phyloP scores from a whole-genome alignment of 2,888 invertebrate genomes.

The Lymantria dispar region DNA sequence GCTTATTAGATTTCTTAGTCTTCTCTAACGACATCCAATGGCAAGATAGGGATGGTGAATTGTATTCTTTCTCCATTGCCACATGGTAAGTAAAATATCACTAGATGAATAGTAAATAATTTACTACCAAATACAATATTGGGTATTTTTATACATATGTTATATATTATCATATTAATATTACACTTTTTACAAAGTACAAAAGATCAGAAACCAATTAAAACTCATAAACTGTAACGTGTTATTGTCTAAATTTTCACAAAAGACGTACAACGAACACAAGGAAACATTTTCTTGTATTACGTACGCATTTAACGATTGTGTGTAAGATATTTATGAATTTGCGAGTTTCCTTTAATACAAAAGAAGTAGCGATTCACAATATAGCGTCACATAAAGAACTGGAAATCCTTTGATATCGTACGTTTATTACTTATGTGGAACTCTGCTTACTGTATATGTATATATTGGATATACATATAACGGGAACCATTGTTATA shows the following conservation, averaged over 20 bases:
- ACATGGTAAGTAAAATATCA: no score
- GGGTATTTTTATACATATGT: no score
- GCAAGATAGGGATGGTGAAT: no score
- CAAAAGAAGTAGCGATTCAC: constrained; percentile 42
- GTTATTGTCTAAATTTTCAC: constrained; percentile 24
- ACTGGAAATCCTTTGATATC: constrained; percentile 54
- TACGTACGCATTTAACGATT: constrained; percentile 27
- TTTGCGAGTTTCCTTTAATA: constrained; percentile 35
- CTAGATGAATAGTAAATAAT: no score
- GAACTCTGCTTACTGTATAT: constrained; percentile 23
- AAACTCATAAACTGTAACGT: constrained; percentile 8
- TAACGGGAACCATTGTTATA: constrained; percentile 16
- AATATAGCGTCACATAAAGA: constrained; percentile 43
- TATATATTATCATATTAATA: no score
- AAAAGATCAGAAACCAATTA: constrained; percentile 6
- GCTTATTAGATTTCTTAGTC: no score
- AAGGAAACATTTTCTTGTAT: constrained; percentile 22
- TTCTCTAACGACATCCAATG: no score
- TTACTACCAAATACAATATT: no score
- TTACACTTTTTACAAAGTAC: no score
- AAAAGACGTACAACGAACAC: constrained; percentile 16
- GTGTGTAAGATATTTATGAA: constrained; percentile 40
- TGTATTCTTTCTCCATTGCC: no score
- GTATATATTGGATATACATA: constrained; percentile 21
- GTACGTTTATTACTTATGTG: constrained; percentile 38